phyloP scores from a whole-genome alignment of 2,888 invertebrate genomes.

The Cephus spinipes region DNA sequence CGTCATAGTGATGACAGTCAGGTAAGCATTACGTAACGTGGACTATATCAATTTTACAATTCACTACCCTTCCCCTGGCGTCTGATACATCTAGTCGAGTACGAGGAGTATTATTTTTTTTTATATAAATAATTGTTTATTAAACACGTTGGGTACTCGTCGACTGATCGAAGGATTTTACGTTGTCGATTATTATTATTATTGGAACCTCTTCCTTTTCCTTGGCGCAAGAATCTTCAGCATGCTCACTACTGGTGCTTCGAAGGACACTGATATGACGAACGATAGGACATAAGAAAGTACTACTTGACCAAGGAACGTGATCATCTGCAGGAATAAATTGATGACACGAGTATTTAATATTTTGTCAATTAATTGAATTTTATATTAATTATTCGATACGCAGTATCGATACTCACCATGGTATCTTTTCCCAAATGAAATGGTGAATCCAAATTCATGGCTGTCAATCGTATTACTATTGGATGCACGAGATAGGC shows the following conservation, averaged over 20 bases:
- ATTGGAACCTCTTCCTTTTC: slow-evolving; percentile 59
- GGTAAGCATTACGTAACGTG: neutral
- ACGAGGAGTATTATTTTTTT: neutral
- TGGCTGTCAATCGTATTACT: slow-evolving; percentile 82
- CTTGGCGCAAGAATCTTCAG: slow-evolving; percentile 73
- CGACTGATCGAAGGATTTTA: neutral
- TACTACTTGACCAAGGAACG: slow-evolving; percentile 85
- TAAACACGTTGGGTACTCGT: neutral
- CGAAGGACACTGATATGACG: slow-evolving; percentile 83
- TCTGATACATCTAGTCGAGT: neutral
- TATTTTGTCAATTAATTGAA: neutral
- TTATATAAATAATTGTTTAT: neutral
- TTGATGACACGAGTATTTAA: slow-evolving; percentile 1
- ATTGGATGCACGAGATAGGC: slow-evolving; percentile 88
- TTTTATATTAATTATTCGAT: neutral
- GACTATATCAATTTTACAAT: neutral
- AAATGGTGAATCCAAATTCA: slow-evolving; percentile 85
- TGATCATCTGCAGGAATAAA: slow-evolving; percentile 73
- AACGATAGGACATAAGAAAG: slow-evolving; percentile 83
- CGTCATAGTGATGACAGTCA: neutral
- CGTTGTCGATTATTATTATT: slow-evolving; percentile 14
- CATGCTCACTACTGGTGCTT: slow-evolving; percentile 88
- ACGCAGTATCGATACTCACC: slow-evolving; percentile 67
- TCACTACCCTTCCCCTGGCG: neutral
- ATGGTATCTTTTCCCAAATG: slow-evolving; percentile 84